These are phyloP conservation scores for Montipora capricornis DNA, from an alignment of 64 coral and sea anemone genomes.

Conservation along the genomic window DNA sequence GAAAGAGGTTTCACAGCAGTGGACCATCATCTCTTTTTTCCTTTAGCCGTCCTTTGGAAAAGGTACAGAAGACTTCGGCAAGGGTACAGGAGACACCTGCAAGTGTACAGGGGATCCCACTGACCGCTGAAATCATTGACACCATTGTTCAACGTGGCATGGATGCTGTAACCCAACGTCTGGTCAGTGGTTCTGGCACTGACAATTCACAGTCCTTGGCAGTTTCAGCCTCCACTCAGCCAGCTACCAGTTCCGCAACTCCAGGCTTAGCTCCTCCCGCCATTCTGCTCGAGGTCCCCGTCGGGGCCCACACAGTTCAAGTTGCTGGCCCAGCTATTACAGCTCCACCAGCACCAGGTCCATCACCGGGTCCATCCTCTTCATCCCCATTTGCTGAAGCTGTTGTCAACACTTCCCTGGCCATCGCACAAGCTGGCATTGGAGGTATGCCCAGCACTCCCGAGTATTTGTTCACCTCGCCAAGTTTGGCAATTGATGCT, in stretches of 20 bases:
- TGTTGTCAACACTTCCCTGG: background rate
- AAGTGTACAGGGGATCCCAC: background rate
- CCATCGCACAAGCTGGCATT: background rate
- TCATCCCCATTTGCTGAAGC: background rate
- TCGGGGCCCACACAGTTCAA: background rate
- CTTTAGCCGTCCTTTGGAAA: background rate
- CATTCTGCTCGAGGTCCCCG: background rate
- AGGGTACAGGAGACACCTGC: background rate
- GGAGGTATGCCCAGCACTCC: background rate
- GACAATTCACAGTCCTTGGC: background rate
- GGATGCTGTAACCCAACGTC: background rate
- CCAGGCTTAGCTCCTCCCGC: background rate
- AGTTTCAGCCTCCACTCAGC: background rate
- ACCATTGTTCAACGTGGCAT: background rate
- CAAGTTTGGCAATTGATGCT: slow-evolving; percentile 18
- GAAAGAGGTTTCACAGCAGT: background rate
- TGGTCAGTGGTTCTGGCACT: background rate
- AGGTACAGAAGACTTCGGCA: no score
- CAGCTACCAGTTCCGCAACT: background rate
- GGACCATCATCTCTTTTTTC: background rate
- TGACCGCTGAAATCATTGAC: background rate
- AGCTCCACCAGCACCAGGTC: slow-evolving; percentile 11
- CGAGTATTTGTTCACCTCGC: background rate
- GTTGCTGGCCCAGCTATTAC: background rate
- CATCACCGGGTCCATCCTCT: background rate